Evolutionary conservation across 1,140 invertebrate genomes (phyloP).

Genomic region (Drosophila repletoides): DNA sequence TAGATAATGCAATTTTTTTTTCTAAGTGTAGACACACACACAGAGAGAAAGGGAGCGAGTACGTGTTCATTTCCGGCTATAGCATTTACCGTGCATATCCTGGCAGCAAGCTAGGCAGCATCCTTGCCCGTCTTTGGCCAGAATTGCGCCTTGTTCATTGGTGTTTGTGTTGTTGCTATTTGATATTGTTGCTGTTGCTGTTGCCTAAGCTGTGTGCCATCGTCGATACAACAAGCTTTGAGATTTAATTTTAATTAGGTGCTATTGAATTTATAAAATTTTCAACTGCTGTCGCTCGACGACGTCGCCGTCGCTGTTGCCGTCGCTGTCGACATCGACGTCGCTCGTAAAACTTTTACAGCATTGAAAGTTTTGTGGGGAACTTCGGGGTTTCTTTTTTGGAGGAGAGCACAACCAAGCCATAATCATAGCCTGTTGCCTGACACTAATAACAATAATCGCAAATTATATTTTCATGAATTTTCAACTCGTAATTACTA

Average conservation of each 20-base stretch:
- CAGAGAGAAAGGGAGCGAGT: too few relatives aligned
- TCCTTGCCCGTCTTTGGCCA: conserved; percentile 35
- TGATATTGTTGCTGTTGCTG: conserved; percentile 1
- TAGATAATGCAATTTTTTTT: too few relatives aligned
- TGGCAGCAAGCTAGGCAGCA: conserved; percentile 42
- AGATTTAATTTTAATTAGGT: conserved; percentile 81
- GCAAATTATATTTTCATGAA: conserved; percentile 80
- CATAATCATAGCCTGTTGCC: conserved; percentile 48
- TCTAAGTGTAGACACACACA: conserved; percentile 9
- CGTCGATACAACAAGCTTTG: conserved; percentile 73
- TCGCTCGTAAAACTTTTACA: conserved; percentile 63
- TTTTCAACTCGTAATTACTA: conserved; percentile 78
- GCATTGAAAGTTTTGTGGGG: conserved; percentile 52
- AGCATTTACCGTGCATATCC: conserved; percentile 77
- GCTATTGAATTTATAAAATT: conserved; percentile 81
- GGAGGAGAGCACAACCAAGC: conserved; percentile 1
- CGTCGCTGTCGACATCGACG: too few relatives aligned
- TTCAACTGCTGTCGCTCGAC: conserved; percentile 62
- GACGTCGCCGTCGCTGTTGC: conserved; percentile 39
- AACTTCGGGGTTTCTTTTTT: neutral
- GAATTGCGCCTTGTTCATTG: conserved; percentile 3
- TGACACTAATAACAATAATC: conserved; percentile 80
- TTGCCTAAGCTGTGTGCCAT: conserved; percentile 53
- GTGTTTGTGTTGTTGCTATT: conserved; percentile 4
- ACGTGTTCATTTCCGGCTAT: conserved; percentile 77